phyloP scores from a whole-genome alignment of 2,113 vertebrate genomes.

The Microcebus griseorufus region DNA sequence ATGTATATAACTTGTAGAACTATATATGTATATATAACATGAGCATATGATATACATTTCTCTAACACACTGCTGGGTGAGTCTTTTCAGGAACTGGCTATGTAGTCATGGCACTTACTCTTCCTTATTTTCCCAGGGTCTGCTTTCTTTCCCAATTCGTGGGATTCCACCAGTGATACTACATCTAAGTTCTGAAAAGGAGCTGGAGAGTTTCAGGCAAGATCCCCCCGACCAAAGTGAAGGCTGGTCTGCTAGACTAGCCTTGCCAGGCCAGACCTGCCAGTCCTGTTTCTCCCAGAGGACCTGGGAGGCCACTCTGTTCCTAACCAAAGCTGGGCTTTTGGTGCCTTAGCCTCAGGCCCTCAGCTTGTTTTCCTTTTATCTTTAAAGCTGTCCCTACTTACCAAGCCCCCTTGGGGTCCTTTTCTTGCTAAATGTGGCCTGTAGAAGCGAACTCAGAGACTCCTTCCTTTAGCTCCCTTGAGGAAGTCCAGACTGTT shows the following conservation, averaged over 20 bases:
- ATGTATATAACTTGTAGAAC: too few species aligned
- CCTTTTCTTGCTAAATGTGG: not conserved
- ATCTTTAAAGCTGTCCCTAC: not conserved
- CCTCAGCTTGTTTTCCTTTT: not conserved
- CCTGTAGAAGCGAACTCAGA: not conserved
- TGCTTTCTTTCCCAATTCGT: not conserved
- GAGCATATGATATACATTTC: not conserved
- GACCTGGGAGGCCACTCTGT: not conserved
- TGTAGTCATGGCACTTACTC: not conserved
- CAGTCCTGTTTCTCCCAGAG: not conserved
- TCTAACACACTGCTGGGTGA: not conserved
- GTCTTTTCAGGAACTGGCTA: not conserved
- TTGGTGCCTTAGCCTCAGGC: not conserved
- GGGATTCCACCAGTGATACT: not conserved
- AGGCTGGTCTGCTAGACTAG: not conserved
- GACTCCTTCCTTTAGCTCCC: too few species aligned
- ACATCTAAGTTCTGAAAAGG: not conserved
- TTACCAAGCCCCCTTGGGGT: not conserved
- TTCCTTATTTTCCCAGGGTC: not conserved
- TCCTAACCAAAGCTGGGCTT: not conserved
- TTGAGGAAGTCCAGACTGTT: not conserved
- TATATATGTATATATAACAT: not conserved
- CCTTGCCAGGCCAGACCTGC: too few species aligned
- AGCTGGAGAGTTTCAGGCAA: not conserved
- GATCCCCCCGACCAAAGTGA: not conserved